Percentiles rank a stretch among this genome's conserved stretches.
These are phyloP conservation scores for Drosophila infuscata DNA, from an alignment of 2,888 invertebrate genomes.

Conservation along the genomic window DNA sequence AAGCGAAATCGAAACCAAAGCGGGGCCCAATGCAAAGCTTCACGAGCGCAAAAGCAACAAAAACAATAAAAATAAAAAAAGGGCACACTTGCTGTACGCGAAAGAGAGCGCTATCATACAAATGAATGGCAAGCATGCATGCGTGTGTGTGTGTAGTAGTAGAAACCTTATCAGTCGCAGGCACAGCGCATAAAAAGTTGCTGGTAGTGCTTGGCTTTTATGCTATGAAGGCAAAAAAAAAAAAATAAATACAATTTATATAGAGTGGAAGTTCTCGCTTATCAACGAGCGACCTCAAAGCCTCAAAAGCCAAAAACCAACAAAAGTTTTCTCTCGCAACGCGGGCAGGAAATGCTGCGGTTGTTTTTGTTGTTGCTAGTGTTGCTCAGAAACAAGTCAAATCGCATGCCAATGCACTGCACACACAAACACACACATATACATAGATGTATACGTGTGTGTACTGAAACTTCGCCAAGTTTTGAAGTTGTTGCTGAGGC, in stretches of 20 bases:
- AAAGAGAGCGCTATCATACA: constrained; percentile 44
- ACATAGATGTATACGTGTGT: constrained; percentile 7
- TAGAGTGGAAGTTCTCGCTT: constrained; percentile 49
- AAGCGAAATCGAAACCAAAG: constrained; percentile 44
- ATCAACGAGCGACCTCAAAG: constrained; percentile 73
- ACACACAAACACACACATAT: constrained; percentile 20
- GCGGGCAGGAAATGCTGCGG: constrained; percentile 67
- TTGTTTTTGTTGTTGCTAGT: constrained; percentile 49
- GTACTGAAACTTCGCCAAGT: constrained; percentile 64
- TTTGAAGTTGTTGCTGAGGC: constrained; percentile 75
- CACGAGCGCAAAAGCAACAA: constrained; percentile 5
- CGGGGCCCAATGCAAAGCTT: constrained; percentile 51
- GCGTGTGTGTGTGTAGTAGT: constrained; percentile 9
- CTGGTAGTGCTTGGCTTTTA: constrained; percentile 53
- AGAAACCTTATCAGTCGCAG: constrained; percentile 57
- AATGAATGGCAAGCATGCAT: constrained; percentile 12
- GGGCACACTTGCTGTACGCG: constrained; percentile 33
- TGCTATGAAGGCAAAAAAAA: constrained; percentile 54
- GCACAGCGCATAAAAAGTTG: constrained; percentile 48
- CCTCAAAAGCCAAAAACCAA: constrained; percentile 69
- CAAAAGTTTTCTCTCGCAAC: constrained; percentile 64
- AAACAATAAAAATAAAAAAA: constrained; percentile 23
- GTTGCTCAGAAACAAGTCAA: constrained; percentile 71
- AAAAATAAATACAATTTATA: constrained; percentile 42
- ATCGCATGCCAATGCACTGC: constrained; percentile 79